These are phyloP conservation scores for Magallana angulata DNA, from an alignment of 1,140 invertebrate genomes.

Conservation along the genomic window DNA sequence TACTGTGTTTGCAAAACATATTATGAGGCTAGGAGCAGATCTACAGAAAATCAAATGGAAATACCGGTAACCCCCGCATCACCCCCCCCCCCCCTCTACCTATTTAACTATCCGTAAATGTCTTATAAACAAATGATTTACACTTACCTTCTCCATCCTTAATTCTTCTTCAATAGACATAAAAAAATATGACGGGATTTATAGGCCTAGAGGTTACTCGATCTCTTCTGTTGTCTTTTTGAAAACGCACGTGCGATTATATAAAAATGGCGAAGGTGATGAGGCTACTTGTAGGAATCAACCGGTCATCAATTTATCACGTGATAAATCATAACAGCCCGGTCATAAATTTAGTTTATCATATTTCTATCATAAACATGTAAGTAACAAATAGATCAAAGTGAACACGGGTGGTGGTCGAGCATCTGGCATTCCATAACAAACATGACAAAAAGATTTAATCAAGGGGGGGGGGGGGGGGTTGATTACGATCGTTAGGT, in stretches of 20 bases:
- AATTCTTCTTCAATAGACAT: background rate
- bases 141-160: background rate
- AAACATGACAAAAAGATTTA: background rate
- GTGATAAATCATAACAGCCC: too few relatives aligned
- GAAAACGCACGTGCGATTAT: background rate
- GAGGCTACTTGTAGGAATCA: background rate
- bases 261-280: background rate
- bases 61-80: background rate
- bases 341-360: too few relatives aligned
- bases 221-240: background rate
- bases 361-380: background rate
- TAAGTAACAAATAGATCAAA: too few relatives aligned
- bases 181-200: background rate
- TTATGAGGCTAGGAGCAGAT: background rate
- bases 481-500: background rate
- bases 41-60: background rate
- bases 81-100: background rate
- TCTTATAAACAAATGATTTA: background rate
- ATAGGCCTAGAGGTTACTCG: background rate
- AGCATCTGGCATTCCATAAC: background rate
- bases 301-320: too few relatives aligned
- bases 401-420: too few relatives aligned
- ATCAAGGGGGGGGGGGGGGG: background rate
- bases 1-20: too few relatives aligned
- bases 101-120: background rate